Percentiles rank a stretch among this genome's conserved stretches.
These are phyloP conservation scores for Parambassis ranga DNA, from an alignment of 2,797 vertebrate species.

Conservation along the genomic window DNA sequence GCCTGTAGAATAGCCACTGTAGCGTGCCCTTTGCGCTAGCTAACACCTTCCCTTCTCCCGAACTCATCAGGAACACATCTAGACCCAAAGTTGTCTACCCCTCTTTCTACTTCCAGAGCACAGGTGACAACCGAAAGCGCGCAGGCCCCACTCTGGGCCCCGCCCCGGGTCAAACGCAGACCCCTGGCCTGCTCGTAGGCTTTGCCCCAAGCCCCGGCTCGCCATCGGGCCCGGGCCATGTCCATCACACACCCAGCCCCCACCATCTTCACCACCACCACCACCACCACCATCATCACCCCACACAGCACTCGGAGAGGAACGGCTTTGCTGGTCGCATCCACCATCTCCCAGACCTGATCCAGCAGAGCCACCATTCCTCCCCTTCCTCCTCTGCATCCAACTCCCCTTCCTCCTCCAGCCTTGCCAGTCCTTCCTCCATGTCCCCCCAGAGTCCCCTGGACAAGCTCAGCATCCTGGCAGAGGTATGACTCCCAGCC, in stretches of 20 bases:
- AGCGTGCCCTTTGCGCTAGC: conserved; percentile 62
- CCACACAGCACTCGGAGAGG: conserved; percentile 88
- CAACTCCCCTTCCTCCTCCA: conserved; percentile 87
- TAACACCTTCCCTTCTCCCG: conserved; percentile 61
- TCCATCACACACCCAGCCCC: conserved; percentile 63
- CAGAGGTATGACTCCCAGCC: conserved; percentile 73
- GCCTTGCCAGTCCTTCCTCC: conserved; percentile 83
- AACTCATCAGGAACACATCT: conserved; percentile 58
- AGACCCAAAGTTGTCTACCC: conserved; percentile 92
- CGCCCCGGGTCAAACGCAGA: conserved; percentile 44
- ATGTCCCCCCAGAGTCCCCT: conserved; percentile 89
- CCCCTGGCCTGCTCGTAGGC: conserved; percentile 42
- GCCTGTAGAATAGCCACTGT: conserved; percentile 60
- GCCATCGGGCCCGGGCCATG: conserved; percentile 33
- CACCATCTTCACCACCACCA: conserved; percentile 65
- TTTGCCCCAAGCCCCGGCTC: conserved; percentile 61
- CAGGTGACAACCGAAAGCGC: conserved; percentile 93
- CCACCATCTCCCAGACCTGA: conserved; percentile 99
- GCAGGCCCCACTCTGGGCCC: conserved; percentile 13
- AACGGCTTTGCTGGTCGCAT: conserved; percentile 96
- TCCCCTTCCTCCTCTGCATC: conserved; percentile 93
- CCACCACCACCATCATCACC: conserved; percentile 70
- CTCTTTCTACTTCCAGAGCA: conserved; percentile 98
- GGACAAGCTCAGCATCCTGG: conserved; percentile 73
- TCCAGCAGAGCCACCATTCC: conserved; percentile 99